phyloP scores from a whole-genome alignment of 2,797 vertebrate genomes.

The Phrynocephalus vlangalii region DNA sequence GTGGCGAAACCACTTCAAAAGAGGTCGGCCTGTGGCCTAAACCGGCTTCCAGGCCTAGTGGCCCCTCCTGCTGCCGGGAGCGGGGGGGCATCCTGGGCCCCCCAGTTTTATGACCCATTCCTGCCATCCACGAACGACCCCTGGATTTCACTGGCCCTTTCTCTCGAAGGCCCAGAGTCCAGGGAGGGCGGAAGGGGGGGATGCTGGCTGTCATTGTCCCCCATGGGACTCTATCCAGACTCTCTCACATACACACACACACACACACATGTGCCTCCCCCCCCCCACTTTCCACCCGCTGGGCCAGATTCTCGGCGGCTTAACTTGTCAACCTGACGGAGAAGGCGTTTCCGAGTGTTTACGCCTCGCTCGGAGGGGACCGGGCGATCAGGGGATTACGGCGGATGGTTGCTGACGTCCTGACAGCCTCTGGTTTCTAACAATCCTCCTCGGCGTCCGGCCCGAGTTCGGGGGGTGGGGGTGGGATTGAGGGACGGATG shows the following conservation, averaged over 20 bases:
- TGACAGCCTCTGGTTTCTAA: constrained; percentile 88
- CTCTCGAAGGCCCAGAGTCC: too few relatives aligned
- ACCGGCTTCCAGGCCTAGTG: rapidly evolving
- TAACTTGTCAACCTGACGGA: constrained; percentile 86
- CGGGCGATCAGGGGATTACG: constrained; percentile 84
- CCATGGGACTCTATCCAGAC: too few relatives aligned
- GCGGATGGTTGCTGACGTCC: constrained; percentile 85
- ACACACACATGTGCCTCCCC: background rate
- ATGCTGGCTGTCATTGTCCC: too few relatives aligned
- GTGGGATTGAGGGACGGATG: constrained; percentile 65
- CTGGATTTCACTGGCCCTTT: too few relatives aligned
- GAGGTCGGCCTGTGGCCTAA: background rate
- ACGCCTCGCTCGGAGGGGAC: constrained; percentile 83
- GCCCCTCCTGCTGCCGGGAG: too few relatives aligned
- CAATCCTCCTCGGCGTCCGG: constrained; percentile 59
- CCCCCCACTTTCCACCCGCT: constrained; percentile 67
- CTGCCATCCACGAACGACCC: too few relatives aligned
- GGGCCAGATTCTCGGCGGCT: constrained; percentile 83
- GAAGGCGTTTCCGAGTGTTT: constrained; percentile 84
- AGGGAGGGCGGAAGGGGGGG: too few relatives aligned
- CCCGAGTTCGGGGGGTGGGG: constrained; percentile 62
- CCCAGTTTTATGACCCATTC: too few relatives aligned
- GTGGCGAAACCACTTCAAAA: background rate
- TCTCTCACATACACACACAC: too few relatives aligned
- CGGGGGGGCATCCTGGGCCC: too few relatives aligned